A percentile compares a stretch with the other conserved stretches of the same genome.
Evolutionary conservation across 2,888 invertebrate species (phyloP).

Genomic region (Diarsia brunnea): DNA sequence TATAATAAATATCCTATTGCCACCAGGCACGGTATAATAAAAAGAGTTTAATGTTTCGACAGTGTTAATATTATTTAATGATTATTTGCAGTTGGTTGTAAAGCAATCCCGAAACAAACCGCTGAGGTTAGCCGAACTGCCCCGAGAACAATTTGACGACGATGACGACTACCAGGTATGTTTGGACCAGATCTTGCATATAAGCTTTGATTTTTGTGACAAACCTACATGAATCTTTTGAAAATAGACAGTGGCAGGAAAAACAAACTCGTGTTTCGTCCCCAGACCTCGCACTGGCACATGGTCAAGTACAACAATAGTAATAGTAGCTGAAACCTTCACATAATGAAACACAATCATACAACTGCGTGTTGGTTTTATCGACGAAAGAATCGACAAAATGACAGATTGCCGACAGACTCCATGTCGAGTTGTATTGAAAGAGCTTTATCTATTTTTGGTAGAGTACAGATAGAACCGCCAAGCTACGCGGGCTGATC

Average conservation of each 20-base stretch:
- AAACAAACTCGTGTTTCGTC: no score
- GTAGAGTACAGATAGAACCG: no score
- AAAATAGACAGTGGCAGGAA: no score
- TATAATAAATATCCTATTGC: not conserved
- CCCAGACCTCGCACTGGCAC: no score
- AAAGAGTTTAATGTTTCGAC: not conserved
- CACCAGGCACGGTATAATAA: not conserved
- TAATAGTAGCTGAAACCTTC: not conserved
- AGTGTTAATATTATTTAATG: not conserved
- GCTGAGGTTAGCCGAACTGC: slow-evolving; percentile 64
- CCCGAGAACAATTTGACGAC: slow-evolving; percentile 68
- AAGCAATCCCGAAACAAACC: slow-evolving; percentile 69
- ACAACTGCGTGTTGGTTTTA: no score
- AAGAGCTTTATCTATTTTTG: no score
- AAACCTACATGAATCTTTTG: no score
- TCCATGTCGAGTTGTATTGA: no score
- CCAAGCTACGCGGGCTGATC: not conserved
- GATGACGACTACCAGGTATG: slow-evolving; percentile 80
- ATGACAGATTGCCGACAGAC: no score
- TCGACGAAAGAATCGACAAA: no score
- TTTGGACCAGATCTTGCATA: not conserved
- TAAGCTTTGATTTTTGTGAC: not conserved
- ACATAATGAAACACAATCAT: not conserved
- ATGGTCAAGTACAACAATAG: not conserved
- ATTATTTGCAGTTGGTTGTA: slow-evolving; percentile 73